Conservation (phyloP, 2,888 invertebrate genomes). For the Carcina quercana region DNA sequence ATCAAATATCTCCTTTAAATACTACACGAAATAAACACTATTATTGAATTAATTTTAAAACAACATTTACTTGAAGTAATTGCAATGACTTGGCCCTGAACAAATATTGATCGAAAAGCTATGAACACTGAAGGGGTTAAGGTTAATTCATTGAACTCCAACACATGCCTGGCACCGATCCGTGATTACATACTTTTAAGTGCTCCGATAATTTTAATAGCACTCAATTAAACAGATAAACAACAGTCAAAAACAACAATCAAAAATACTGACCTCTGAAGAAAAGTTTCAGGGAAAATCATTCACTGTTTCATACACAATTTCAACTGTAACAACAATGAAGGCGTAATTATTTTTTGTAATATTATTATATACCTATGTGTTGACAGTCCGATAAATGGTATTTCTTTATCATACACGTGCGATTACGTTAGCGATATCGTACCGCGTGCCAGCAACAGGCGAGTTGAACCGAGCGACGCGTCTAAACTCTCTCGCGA, state of each 20-base stretch:
- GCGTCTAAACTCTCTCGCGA: conserved; percentile 48
- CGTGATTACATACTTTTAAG: background rate
- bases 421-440: no score
- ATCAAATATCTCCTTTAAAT: no score
- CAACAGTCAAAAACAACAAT: background rate
- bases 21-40: no score
- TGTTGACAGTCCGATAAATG: conserved; percentile 14
- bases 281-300: conserved; percentile 40
- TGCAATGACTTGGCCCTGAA: background rate
- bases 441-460: conserved; percentile 51
- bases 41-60: no score
- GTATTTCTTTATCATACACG: conserved; percentile 14
- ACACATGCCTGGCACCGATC: conserved; percentile 16
- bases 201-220: conserved; percentile 13
- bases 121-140: conserved; percentile 20
- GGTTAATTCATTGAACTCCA: conserved; percentile 28
- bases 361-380: no score
- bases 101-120: background rate
- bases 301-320: conserved; percentile 45
- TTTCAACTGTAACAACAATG: conserved; percentile 10
- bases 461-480: conserved; percentile 28
- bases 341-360: no score
- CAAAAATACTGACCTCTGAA: conserved; percentile 42
- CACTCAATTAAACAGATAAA: conserved; percentile 13
- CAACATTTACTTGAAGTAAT: conserved; percentile 1